A percentile compares a stretch with the other conserved stretches of the same genome.
phyloP scores from a whole-genome alignment of 2,113 vertebrate genomes.

The Xenopus tropicalis region DNA sequence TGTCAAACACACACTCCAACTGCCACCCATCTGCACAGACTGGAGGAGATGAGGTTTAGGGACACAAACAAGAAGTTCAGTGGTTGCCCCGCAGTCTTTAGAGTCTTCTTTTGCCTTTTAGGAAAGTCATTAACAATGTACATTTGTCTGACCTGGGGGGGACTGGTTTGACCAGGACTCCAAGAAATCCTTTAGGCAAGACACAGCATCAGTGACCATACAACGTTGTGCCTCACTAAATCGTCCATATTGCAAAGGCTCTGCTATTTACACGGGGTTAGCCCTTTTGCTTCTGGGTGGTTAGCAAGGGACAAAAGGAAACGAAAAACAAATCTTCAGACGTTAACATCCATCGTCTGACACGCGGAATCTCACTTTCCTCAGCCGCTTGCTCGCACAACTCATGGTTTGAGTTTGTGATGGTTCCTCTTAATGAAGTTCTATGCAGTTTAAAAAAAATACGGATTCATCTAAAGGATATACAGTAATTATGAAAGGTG shows the following conservation, averaged over 20 bases:
- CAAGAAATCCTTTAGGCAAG: conserved; percentile 66
- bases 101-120: conserved; percentile 46
- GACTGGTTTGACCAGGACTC: conserved; percentile 42
- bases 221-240: conserved; percentile 60
- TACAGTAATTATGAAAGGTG: conserved; percentile 58
- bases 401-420: conserved; percentile 44
- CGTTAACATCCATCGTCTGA: conserved; percentile 50
- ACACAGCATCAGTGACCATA: conserved; percentile 53
- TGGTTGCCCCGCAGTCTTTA: conserved; percentile 50
- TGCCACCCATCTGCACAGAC: conserved; percentile 54
- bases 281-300: conserved; percentile 69
- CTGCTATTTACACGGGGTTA: conserved; percentile 56
- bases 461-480: background rate
- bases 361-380: conserved; percentile 44
- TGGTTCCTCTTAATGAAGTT: conserved; percentile 38
- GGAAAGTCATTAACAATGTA: conserved; percentile 48
- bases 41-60: conserved; percentile 50
- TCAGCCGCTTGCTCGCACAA: background rate
- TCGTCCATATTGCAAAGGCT: conserved; percentile 54
- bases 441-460: conserved; percentile 29
- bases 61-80: conserved; percentile 54
- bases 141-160: conserved; percentile 8
- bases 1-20: conserved; percentile 61
- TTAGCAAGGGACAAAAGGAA: conserved; percentile 53
- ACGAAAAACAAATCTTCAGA: conserved; percentile 48